Evolutionary conservation across 2,113 vertebrate genomes (phyloP).

Genomic region (Collichthys lucidus): DNA sequence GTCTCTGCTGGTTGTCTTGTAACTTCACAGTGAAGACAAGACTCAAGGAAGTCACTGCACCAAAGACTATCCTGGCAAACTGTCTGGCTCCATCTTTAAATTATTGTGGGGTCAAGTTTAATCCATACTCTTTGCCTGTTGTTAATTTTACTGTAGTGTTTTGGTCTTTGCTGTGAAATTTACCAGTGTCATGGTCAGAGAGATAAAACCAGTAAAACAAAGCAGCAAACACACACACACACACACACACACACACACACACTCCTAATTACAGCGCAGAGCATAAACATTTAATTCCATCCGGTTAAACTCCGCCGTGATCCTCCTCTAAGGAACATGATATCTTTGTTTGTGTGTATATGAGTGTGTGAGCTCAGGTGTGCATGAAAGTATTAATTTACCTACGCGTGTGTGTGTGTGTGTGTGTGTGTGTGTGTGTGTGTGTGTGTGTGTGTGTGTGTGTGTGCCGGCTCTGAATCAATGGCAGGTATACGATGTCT

Average conservation of each 20-base stretch:
- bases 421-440: neutral
- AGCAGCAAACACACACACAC: too few species aligned
- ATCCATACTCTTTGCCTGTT: too few species aligned
- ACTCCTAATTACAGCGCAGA: neutral
- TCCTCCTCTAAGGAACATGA: neutral
- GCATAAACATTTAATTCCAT: neutral
- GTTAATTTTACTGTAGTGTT: neutral
- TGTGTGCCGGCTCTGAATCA: neutral
- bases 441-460: neutral
- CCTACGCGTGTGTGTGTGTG: neutral
- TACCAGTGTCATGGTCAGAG: neutral
- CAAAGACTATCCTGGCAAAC: neutral
- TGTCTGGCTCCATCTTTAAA: neutral
- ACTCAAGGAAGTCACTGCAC: too few species aligned
- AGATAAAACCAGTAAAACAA: neutral
- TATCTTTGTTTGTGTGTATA: neutral
- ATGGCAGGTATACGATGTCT: conserved; percentile 35
- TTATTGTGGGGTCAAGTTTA: too few species aligned
- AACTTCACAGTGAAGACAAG: too few species aligned
- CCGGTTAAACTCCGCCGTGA: neutral
- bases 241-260: neutral
- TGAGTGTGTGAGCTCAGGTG: neutral
- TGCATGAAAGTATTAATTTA: neutral
- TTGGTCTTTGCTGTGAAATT: neutral
- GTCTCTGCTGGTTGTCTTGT: too few species aligned